Evolutionary conservation across 2,113 vertebrate genomes (phyloP), one percentile per base, ranked within the genome.

Genomic region (Rallus limicola): DNA sequence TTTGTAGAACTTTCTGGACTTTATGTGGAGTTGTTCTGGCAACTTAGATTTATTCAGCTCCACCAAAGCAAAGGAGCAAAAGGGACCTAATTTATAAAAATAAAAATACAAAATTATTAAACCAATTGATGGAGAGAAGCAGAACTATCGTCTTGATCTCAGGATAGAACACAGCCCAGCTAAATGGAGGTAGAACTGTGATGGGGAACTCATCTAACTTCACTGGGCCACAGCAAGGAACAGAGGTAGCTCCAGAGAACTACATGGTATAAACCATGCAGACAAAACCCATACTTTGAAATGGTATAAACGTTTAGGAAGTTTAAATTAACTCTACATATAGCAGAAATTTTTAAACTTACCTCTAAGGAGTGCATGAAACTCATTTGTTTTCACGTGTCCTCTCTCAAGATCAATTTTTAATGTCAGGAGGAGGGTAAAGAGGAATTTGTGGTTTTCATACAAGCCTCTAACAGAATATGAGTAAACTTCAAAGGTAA

Each of bases 381-480:
- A 98, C 63, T 98, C 98, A 62, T 19, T 97, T 89, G 88, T 97
- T 64, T 98, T 97, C 44, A 98, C 95, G 0, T 97, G 93, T n/a
- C 96, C 97, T 72, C 97, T 97, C 87, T 98, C 97, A 70, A 98
- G 96, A 84, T 98, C 98, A 18, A 98, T 98, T 92, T 98, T 98
- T 85, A 98, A 93, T 33, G 98, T 97, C 97, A 98, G 91, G 28
- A 98, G 97, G 11, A 98, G 97, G 0, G 92, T 97, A 85, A 98
- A 98, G 63, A 98, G 98, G 76, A 98, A 98, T 92, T 98, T 98
- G 96, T 98, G 98, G 74, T 97, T 97, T 96, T 98, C 98, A 4
- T 98, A 98, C 7, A 98, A 90, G 26, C 98, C 98, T 96, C 98
- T 97, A 89, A 98, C 98, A 13, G 98, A 98, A 68, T 98, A 98